These are phyloP conservation scores for Selenia dentaria DNA, from an alignment of 2,888 invertebrate species.

Conservation along the genomic window DNA sequence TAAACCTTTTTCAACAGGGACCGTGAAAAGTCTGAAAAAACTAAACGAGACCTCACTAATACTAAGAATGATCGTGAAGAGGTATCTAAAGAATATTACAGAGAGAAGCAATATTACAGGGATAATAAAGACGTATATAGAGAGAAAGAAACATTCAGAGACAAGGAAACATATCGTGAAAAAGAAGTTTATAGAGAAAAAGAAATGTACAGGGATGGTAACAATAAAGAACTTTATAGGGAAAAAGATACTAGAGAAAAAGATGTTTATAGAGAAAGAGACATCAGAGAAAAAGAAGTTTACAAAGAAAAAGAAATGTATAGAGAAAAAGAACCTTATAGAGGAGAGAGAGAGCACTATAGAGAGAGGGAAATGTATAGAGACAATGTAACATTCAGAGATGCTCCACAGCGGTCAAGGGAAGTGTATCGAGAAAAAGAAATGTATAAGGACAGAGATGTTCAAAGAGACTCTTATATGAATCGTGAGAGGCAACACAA, in stretches of 20 bases:
- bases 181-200: conserved; percentile 58
- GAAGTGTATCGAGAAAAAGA: conserved; percentile 66
- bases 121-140: conserved; percentile 61
- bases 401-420: conserved; percentile 49
- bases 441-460: conserved; percentile 64
- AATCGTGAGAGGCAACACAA: conserved; percentile 69
- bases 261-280: conserved; percentile 65
- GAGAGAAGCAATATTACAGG: conserved; percentile 75
- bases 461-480: conserved; percentile 61
- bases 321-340: conserved; percentile 70
- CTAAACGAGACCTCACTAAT: conserved; percentile 66
- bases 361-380: conserved; percentile 65
- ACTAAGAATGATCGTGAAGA: conserved; percentile 72
- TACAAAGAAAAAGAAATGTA: conserved; percentile 68
- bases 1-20: conserved; percentile 70
- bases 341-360: conserved; percentile 67
- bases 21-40: conserved; percentile 74
- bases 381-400: conserved; percentile 57
- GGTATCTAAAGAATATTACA: conserved; percentile 74
- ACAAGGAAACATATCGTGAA: conserved; percentile 62
- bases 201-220: conserved; percentile 47
- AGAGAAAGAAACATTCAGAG: conserved; percentile 54
- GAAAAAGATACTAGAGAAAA: conserved; percentile 67
- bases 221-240: conserved; percentile 42
- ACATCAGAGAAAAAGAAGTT: conserved; percentile 63